Evolutionary conservation across 1,140 invertebrate genomes (phyloP).

Genomic region (Drosophila grimshawi): DNA sequence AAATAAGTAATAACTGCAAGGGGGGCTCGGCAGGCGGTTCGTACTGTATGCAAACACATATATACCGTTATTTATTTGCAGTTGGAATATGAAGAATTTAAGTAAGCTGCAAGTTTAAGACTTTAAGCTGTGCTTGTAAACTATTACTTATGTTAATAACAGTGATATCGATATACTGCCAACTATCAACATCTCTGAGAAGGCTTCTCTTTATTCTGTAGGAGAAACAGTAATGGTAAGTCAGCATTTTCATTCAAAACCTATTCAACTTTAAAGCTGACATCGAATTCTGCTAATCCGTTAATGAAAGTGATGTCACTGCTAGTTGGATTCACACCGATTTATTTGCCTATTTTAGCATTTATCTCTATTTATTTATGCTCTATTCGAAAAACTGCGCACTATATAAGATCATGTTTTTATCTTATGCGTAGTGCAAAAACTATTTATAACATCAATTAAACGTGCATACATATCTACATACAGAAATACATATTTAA

Average conservation of each 20-base stretch:
- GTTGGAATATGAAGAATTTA: conserved; percentile 45
- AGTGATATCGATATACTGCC: too few species aligned
- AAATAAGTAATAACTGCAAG: neutral
- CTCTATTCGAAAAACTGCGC: conserved; percentile 51
- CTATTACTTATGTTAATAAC: too few species aligned
- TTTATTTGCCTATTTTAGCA: conserved; percentile 17
- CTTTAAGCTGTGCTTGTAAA: too few species aligned
- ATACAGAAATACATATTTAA: neutral
- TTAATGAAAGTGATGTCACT: conserved; percentile 49
- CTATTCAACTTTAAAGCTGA: conserved; percentile 12
- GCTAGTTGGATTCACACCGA: conserved; percentile 26
- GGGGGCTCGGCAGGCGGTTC: conserved; percentile 18
- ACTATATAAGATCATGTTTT: conserved; percentile 27
- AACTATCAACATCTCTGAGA: too few species aligned
- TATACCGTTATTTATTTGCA: neutral
- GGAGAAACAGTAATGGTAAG: neutral
- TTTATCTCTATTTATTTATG: conserved; percentile 30
- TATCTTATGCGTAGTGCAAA: conserved; percentile 14
- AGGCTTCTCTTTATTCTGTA: too few species aligned
- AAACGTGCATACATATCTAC: conserved; percentile 5
- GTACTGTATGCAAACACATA: neutral
- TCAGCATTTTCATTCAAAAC: conserved; percentile 2
- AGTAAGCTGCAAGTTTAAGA: conserved; percentile 62
- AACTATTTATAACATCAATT: conserved; percentile 28
- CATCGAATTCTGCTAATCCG: conserved; percentile 15